Percentiles rank a stretch among this genome's conserved stretches.
Evolutionary conservation across 2,797 vertebrate species (phyloP).

Genomic region (Muscicapa comitata): DNA sequence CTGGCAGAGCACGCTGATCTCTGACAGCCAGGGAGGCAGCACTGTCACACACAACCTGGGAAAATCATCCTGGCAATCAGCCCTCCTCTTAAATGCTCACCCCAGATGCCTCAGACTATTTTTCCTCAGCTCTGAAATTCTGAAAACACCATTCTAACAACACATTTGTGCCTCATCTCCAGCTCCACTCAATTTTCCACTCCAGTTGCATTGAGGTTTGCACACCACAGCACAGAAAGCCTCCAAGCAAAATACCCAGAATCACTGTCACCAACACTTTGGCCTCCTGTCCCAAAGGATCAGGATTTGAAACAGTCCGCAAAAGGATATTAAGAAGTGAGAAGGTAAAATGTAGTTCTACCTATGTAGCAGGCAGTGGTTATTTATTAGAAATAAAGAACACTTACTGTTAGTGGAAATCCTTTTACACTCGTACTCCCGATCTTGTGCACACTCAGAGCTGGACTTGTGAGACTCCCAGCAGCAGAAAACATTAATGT

Average conservation of each 20-base stretch:
- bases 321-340: not conserved
- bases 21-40: not conserved
- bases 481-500: not conserved
- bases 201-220: accelerated
- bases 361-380: not conserved
- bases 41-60: not conserved
- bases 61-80: not conserved
- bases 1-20: accelerated
- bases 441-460: not conserved
- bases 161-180: not conserved
- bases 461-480: not conserved
- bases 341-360: not conserved
- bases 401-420: conserved; percentile 42
- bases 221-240: not conserved
- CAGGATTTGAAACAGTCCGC: not conserved
- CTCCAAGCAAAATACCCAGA: not conserved
- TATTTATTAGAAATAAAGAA: not conserved
- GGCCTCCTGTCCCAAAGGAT: not conserved
- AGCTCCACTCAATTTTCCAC: not conserved
- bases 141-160: not conserved
- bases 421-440: not conserved
- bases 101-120: accelerated
- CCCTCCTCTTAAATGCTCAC: not conserved
- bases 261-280: not conserved
- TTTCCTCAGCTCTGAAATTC: not conserved